Conservation (phyloP, 2,797 vertebrate genomes). For the Enteromius fasciolatus region DNA sequence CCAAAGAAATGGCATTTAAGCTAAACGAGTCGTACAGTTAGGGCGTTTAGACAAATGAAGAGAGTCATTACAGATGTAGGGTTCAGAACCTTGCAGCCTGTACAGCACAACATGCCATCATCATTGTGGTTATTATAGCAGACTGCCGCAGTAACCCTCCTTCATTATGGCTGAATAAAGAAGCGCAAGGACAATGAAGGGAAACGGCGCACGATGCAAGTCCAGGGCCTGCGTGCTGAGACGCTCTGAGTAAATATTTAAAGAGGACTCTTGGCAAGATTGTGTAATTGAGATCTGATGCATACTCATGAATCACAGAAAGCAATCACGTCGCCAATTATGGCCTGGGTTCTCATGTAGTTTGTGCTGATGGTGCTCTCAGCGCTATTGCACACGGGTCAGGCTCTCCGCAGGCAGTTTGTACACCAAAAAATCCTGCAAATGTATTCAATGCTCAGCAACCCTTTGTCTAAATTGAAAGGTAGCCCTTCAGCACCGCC, state of each 20-base stretch:
- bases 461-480: conserved; percentile 46
- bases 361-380: conserved; percentile 42
- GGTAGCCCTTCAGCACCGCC: conserved; percentile 32
- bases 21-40: neutral
- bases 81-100: conserved; percentile 28
- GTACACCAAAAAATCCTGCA: conserved; percentile 28
- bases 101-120: neutral
- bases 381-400: conserved; percentile 18
- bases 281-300: conserved; percentile 51
- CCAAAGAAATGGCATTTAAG: neutral
- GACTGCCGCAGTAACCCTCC: conserved; percentile 26
- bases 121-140: conserved; percentile 21
- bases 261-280: conserved; percentile 49
- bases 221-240: conserved; percentile 23
- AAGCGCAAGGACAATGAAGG: conserved; percentile 36
- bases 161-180: conserved; percentile 47
- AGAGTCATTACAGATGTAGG: conserved; percentile 8
- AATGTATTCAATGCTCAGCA: conserved; percentile 35
- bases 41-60: conserved; percentile 17
- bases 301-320: conserved; percentile 43
- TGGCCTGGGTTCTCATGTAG: neutral
- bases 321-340: conserved; percentile 40
- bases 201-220: conserved; percentile 17
- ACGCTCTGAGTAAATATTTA: conserved; percentile 50
- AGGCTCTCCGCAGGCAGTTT: conserved; percentile 35